phyloP scores from a whole-genome alignment of 1,140 invertebrate species.

The Hypothenemus hampei region DNA sequence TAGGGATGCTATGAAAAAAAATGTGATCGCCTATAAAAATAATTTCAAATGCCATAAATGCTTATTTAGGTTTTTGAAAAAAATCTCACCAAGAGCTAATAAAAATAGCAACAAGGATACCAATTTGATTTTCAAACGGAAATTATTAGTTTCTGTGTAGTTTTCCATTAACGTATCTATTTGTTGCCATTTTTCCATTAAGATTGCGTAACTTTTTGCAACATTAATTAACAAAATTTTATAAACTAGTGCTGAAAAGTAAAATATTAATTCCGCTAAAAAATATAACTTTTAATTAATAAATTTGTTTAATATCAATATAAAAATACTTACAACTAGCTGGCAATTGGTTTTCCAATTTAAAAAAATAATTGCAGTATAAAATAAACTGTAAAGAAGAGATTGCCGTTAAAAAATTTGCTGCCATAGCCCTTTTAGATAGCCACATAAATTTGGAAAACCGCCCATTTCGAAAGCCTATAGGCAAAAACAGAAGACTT shows the following conservation, averaged over 20 bases:
- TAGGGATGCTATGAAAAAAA: slow-evolving; percentile 4
- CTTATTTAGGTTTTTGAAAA: too few relatives aligned
- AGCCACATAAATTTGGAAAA: background rate
- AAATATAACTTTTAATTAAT: slow-evolving; percentile 1
- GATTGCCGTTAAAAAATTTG: background rate
- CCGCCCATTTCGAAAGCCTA: background rate
- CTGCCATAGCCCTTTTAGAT: background rate
- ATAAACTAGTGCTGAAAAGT: slow-evolving; percentile 1
- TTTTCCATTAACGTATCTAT: slow-evolving; percentile 6
- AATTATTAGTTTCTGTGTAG: slow-evolving; percentile 2
- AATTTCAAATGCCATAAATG: too few relatives aligned
- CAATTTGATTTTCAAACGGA: slow-evolving; percentile 10
- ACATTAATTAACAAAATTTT: slow-evolving; percentile 9
- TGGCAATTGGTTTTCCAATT: slow-evolving; percentile 1
- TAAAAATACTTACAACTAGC: slow-evolving; percentile 1
- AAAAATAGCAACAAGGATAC: background rate
- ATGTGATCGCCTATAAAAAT: slow-evolving; percentile 1
- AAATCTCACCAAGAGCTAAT: slow-evolving; percentile 7
- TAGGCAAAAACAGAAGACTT: background rate
- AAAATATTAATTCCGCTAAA: slow-evolving; percentile 11
- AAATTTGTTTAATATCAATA: background rate
- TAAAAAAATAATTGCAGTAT: background rate
- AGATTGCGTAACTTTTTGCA: slow-evolving; percentile 6
- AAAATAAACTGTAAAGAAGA: background rate
- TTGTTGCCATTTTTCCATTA: slow-evolving; percentile 18